Evolutionary conservation across 2,797 vertebrate genomes (phyloP), one percentile per base, ranked within the genome.

Genomic region (Leptatherina wallacei): DNA sequence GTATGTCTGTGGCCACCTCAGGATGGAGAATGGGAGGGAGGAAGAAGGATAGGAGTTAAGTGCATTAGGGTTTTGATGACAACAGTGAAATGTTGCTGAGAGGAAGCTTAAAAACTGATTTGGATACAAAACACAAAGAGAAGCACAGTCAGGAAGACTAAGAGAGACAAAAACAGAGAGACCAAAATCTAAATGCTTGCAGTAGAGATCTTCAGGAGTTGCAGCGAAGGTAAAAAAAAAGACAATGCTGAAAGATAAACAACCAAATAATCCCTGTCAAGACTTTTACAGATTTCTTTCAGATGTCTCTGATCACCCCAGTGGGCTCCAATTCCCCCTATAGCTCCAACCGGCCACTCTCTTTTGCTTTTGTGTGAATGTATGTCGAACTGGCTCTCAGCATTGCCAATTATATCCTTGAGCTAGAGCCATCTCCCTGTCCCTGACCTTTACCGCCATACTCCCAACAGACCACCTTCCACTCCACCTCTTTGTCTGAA

Each of bases 391-490:
- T 80, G 87, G 78, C 84, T 78, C 68, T 77, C 84, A 86, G 84
- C 78, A 84, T 86, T 81, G 78, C 77, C 85, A 91, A 90, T 91
- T 88, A 93, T 82, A 86, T 85, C 85, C 87, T 88, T 88, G 89
- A 59, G 71, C 75, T 73, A 24, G 75, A 91, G 78, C 75, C 84
- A 84, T 88, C 85, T 92, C 81, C 82, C 71, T 2, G 65, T 90
- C 85, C 82, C 81, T 90, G 90, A 93, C 91, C 90, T 94, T 92
- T 90, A 85, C 77, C 22, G 65, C 77, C 81, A 64, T n/a, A 64
- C 77, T 88, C 87, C 83, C 88, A 81, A 52, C 32, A 84, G 87
- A 81, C 81, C 65, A 5, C 40, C 83, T 74, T 71, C 79, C 55
- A 71, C 77, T 81, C 77, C 67, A 73, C 44, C 79, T 82, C 84